Conservation (phyloP, 2,888 invertebrate species). For the Aspidiotus rigidus region DNA sequence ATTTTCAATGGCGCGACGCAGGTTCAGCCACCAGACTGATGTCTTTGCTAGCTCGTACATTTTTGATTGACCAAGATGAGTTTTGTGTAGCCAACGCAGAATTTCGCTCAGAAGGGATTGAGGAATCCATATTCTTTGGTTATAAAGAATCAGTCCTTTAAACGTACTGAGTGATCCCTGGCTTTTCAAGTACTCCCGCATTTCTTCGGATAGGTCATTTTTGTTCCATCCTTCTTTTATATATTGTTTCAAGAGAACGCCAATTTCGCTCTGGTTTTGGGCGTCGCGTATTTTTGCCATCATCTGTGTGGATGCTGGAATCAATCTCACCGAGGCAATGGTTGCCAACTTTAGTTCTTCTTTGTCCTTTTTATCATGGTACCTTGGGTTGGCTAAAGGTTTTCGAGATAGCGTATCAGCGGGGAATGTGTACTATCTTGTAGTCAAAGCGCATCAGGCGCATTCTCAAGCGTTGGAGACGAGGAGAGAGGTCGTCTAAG, state of each 20-base stretch:
- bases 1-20: constrained; percentile 5
- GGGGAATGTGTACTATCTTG: background rate
- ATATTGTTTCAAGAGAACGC: background rate
- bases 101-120: constrained; percentile 8
- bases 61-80: constrained; percentile 25
- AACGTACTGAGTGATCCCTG: background rate
- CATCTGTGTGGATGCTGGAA: constrained; percentile 8
- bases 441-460: background rate
- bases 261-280: background rate
- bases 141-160: constrained; percentile 20
- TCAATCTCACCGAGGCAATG: background rate
- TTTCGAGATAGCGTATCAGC: background rate
- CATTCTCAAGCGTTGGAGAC: background rate
- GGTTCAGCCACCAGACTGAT: constrained; percentile 22
- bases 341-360: constrained; percentile 5
- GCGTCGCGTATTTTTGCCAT: background rate
- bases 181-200: constrained; percentile 4
- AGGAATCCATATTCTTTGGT: constrained; percentile 9
- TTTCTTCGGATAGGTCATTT: constrained; percentile 2
- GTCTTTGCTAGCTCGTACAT: constrained; percentile 1
- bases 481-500: background rate
- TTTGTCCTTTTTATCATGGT: background rate
- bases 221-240: constrained; percentile 8
- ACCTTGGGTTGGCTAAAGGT: background rate
- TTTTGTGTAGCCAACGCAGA: constrained; percentile 18